Evolutionary conservation across 1,140 invertebrate genomes (phyloP), one percentile per base, ranked within the genome.

Genomic region (Sitodiplosis mosellana): DNA sequence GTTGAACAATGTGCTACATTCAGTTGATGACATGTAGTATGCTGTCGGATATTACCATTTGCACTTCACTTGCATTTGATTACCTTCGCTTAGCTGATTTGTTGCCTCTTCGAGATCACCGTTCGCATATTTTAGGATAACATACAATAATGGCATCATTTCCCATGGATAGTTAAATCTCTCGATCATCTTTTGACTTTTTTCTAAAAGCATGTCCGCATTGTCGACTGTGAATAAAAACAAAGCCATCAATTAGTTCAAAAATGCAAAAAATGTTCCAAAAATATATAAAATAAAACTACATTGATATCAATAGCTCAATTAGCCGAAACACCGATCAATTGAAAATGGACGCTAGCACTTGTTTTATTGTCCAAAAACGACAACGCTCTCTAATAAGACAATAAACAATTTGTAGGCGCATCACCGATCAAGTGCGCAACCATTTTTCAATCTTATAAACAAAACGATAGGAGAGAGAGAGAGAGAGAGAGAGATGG

Each of bases 161-260:
- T 80, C 77, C 73, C 74, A 78, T 1, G 77, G 72, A 61, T 78
- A 79, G 54, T 74, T 71, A 64, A 81, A 81, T 61, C 73, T 75
- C 54, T 81, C 73, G 54, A 82, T 64, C 38, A 82, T 68, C 62
- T 75, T 77, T 55, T 75, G 70, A 60, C 78, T 79, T 60, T 76
- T 77, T 53, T 79, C 75, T 55, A 81, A 63, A 49, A 82, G 64
- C 44, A 68, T 61, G 56, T 81, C 78, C 27, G 65, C 58, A 63
- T 56, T 57, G 66, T 70, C 57, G 60, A 66, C 72, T 75, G 59
- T 27, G 69, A 73, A 20, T 50, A 54, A 60, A 54, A 58, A 45
- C 51, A 52, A 33, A 52, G 42, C 11, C 44, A 45, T 46, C 38
- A 33, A 46, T 46, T 49, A 14, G 1, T 15, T 40, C 22, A 43